Evolutionary conservation across 2,797 vertebrate species (phyloP), one percentile per base, ranked within the genome.

Genomic region (Epinephelus awoara): DNA sequence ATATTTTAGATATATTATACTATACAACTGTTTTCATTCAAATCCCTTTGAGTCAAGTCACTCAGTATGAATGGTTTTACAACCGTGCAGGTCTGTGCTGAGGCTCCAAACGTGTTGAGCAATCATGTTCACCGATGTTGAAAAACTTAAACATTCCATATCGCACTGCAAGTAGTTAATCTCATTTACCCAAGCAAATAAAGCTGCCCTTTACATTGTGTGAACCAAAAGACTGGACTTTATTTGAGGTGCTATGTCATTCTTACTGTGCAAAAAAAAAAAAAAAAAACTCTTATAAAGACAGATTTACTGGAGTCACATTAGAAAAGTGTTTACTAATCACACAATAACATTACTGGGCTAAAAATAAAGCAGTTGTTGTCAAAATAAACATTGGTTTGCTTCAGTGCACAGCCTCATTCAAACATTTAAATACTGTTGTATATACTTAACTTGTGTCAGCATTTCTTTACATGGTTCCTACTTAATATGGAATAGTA

Each of bases 111-210:
- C 0, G 11, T 82, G 61, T 93, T 89, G 63, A 82, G 78, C 58
- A 88, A 88, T 74, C 58, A 38, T n/a, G 9, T n/a, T 65, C 19
- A 65, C 66, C 58, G 12, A n/a, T 69, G 67, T 69, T 67, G 23
- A 59, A 81, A 75, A 79, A 68, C 67, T 38, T 82, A 81, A 77
- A 85, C 85, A 92, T 93, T 92, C 85, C 88, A 82, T 88, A 86
- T 83, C 59, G 19, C 34, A 40, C 19, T 13, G 17, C 77, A 77
- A 80, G 77, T 46, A 67, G 23, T 65, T 87, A 89, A 91, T 92
- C 88, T 84, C 50, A 87, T 92, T 90, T 88, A 52, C 70, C 75
- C 54, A 75, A 70, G 67, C 6, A 44, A 80, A 50, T 80, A 91
- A 86, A 79, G 79, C 71, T 3, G 1, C n/a, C 29, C 59, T 81